Percentiles rank a stretch among this genome's conserved stretches.
Evolutionary conservation across 2,797 vertebrate genomes (phyloP).

Genomic region (Erithacus rubecula): DNA sequence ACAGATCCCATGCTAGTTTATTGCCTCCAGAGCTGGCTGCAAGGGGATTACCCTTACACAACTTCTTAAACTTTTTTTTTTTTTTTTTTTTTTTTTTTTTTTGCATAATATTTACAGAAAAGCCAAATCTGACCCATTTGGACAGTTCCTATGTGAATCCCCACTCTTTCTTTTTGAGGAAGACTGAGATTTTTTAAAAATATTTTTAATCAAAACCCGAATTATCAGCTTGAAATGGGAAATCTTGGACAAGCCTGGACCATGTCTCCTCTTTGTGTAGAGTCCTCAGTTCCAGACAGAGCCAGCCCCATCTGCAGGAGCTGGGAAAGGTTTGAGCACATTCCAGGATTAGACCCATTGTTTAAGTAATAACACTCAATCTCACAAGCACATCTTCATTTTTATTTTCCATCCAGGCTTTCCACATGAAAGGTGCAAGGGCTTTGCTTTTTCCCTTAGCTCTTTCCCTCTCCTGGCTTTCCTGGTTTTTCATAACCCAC

Average conservation of each 20-base stretch:
- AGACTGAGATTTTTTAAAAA: background rate
- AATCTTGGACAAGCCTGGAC: conserved; percentile 1
- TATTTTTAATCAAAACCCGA: background rate
- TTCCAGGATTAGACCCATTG: conserved; percentile 41
- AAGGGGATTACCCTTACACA: background rate
- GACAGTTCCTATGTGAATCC: fast-evolving
- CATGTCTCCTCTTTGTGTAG: background rate
- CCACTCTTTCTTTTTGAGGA: background rate
- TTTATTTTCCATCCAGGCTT: background rate
- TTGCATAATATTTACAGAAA: background rate
- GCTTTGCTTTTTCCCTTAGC: background rate
- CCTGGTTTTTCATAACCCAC: background rate
- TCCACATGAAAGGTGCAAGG: background rate
- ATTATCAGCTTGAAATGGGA: background rate
- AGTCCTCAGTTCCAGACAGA: fast-evolving
- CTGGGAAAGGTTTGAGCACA: background rate
- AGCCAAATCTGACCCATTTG: background rate
- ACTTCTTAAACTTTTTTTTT: background rate
- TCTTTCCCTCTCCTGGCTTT: background rate
- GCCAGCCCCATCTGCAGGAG: background rate
- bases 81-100: background rate
- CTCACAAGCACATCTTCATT: background rate
- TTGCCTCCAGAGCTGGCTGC: background rate
- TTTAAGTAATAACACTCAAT: conserved; percentile 32
- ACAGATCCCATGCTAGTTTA: background rate